Evolutionary conservation across 2,113 vertebrate species (phyloP).

Genomic region (Archocentrus centrarchus): DNA sequence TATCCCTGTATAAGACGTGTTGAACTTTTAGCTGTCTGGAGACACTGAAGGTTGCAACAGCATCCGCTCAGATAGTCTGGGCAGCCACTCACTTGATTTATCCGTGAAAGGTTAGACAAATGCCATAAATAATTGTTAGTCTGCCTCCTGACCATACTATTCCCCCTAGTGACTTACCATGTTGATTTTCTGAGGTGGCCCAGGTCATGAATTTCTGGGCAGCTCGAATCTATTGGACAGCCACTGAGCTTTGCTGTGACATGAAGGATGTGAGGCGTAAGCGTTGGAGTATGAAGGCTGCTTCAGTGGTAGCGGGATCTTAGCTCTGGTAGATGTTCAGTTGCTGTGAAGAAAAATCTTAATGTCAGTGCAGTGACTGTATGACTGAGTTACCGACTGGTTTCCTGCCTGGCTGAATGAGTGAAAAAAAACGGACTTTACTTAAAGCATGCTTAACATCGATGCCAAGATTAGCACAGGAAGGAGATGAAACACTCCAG

Average conservation of each 20-base stretch:
- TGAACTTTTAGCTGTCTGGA: constrained; percentile 27
- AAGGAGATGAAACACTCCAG: constrained; percentile 35
- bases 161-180: not conserved
- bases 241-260: constrained; percentile 9
- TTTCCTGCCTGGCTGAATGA: constrained; percentile 39
- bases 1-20: not conserved
- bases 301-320: not conserved
- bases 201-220: constrained; percentile 36
- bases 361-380: constrained; percentile 19
- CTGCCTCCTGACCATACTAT: constrained; percentile 34
- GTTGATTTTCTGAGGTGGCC: constrained; percentile 44
- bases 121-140: constrained; percentile 66
- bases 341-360: constrained; percentile 26
- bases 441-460: constrained; percentile 16
- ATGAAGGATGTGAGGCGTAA: constrained; percentile 23
- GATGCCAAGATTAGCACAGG: constrained; percentile 43
- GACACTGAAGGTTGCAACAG: constrained; percentile 29
- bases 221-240: constrained; percentile 12
- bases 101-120: constrained; percentile 72
- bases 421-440: constrained; percentile 28
- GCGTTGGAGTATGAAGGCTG: constrained; percentile 5
- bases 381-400: constrained; percentile 5
- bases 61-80: constrained; percentile 31
- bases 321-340: constrained; percentile 24
- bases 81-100: constrained; percentile 32